Percentiles rank a stretch among this genome's conserved stretches.
phyloP scores from a whole-genome alignment of 2,797 vertebrate genomes.

The Lepilemur ruficaudatus region DNA sequence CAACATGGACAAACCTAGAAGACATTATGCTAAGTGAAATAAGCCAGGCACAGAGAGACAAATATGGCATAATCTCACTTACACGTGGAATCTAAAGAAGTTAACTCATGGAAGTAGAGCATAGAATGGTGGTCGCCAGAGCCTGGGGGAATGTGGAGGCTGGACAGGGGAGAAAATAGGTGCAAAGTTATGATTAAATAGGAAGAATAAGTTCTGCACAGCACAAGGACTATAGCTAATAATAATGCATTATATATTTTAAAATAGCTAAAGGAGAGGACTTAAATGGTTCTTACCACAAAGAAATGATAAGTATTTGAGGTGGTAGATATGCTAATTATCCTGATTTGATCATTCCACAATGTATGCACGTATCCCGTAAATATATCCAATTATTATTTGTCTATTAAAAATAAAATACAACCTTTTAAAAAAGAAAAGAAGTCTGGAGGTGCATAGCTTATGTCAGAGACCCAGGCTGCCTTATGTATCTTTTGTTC shows the following conservation, averaged over 20 bases:
- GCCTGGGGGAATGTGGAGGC: neutral
- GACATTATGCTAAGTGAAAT: neutral
- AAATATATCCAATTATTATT: neutral
- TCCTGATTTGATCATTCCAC: neutral
- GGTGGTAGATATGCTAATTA: neutral
- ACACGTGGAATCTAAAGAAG: neutral
- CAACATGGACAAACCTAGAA: neutral
- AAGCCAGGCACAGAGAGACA: neutral
- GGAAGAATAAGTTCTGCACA: neutral
- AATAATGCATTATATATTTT: neutral
- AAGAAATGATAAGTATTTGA: neutral
- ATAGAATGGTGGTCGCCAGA: neutral
- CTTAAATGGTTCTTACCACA: neutral
- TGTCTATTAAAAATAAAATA: neutral
- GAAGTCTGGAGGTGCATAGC: neutral
- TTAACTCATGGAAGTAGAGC: neutral
- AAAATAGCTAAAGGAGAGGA: neutral
- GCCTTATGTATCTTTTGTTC: neutral
- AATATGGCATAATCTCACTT: neutral
- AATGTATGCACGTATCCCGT: neutral
- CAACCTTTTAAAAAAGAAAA: neutral
- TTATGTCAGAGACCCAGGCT: neutral
- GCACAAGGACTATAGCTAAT: neutral
- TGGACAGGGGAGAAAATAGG: neutral
- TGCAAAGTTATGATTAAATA: neutral